Conservation (phyloP, 2,797 vertebrate species). For the Fringilla coelebs region DNA sequence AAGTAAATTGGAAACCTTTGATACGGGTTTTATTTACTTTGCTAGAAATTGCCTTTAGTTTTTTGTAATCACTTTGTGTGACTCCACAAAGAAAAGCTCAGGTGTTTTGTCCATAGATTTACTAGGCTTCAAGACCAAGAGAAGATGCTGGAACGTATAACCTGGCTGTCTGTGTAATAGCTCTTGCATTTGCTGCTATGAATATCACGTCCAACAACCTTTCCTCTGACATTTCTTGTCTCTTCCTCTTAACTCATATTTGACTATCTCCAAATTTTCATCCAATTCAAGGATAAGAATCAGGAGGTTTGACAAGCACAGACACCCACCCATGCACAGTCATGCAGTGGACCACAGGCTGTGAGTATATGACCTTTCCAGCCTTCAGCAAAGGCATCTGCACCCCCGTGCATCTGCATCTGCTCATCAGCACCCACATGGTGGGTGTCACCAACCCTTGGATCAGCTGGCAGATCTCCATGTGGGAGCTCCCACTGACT, state of each 20-base stretch:
- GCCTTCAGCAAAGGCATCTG: neutral
- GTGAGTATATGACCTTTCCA: neutral
- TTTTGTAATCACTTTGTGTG: neutral
- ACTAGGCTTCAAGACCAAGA: neutral
- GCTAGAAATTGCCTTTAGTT: neutral
- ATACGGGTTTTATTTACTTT: neutral
- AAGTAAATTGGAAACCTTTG: neutral
- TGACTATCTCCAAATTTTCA: neutral
- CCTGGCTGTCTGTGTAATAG: neutral
- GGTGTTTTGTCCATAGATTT: neutral
- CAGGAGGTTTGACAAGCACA: neutral
- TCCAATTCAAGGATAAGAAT: neutral
- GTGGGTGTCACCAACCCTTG: neutral
- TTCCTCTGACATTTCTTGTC: neutral
- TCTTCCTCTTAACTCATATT: neutral
- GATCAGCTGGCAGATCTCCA: neutral
- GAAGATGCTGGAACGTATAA: neutral
- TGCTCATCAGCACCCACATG: neutral
- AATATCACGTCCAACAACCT: neutral
- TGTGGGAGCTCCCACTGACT: neutral
- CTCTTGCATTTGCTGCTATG: neutral
- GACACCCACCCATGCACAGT: neutral
- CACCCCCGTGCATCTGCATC: accelerated
- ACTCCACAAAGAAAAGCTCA: neutral
- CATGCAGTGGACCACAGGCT: neutral